Conservation (phyloP, 2,113 vertebrate genomes). For the Gnathonemus longibarbis region DNA sequence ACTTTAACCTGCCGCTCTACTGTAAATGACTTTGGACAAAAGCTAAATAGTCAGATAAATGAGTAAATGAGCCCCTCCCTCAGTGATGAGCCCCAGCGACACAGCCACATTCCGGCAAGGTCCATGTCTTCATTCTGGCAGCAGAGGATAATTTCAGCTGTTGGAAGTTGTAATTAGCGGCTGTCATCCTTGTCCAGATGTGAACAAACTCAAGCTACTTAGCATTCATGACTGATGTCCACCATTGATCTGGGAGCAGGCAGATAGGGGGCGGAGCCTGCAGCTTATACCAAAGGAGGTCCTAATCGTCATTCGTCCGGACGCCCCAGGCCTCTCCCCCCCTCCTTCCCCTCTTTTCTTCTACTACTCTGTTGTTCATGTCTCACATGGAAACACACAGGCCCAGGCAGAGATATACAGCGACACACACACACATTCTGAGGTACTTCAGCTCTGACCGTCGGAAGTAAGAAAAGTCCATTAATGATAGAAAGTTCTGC, state of each 20-base stretch:
- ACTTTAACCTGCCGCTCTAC: not conserved
- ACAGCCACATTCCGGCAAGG: conserved; percentile 11
- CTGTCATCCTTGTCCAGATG: conserved; percentile 41
- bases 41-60: not conserved
- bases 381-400: not conserved
- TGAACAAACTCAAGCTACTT: conserved; percentile 45
- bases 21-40: not conserved
- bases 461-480: not conserved
- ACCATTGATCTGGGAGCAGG: conserved; percentile 44
- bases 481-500: not conserved
- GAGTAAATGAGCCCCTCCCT: not conserved
- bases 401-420: not conserved
- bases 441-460: not conserved
- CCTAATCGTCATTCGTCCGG: conserved; percentile 51
- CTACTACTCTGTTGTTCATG: not conserved
- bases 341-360: not conserved
- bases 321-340: not conserved
- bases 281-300: conserved; percentile 56
- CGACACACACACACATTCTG: not conserved
- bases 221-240: conserved; percentile 53
- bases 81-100: not conserved
- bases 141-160: conserved; percentile 56
- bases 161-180: conserved; percentile 60
- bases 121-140: conserved; percentile 39
- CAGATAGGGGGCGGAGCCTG: conserved; percentile 42